A percentile compares a stretch with the other conserved stretches of the same genome.
These are phyloP conservation scores for Oreocharis arfaki DNA, from an alignment of 2,113 vertebrate species.

Conservation along the genomic window DNA sequence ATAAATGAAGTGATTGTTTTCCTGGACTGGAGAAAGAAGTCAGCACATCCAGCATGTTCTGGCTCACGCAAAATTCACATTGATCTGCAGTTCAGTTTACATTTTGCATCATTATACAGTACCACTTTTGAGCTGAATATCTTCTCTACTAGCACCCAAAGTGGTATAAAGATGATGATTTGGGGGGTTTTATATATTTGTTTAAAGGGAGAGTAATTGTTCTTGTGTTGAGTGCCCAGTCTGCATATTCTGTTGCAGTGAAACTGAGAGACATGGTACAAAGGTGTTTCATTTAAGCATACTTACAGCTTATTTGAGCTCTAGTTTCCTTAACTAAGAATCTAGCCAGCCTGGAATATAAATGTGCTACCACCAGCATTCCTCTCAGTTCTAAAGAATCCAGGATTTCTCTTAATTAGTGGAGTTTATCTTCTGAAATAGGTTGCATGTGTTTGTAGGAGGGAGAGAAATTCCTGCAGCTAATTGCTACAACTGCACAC, in stretches of 20 bases:
- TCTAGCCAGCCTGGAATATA: accelerated
- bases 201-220: neutral
- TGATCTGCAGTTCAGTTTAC: neutral
- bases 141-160: neutral
- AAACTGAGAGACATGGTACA: neutral
- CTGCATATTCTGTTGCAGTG: neutral
- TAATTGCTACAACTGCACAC: neutral
- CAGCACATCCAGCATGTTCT: neutral
- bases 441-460: neutral
- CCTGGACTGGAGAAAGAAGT: neutral
- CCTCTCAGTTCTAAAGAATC: neutral
- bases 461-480: neutral
- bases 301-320: neutral
- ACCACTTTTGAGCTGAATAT: neutral
- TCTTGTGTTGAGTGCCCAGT: neutral
- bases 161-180: neutral
- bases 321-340: neutral
- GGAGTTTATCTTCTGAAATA: neutral
- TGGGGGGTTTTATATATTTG: neutral
- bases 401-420: neutral
- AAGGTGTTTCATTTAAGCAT: neutral
- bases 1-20: neutral
- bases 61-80: neutral
- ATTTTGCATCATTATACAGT: neutral
- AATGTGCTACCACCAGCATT: neutral